Conservation (phyloP, 2,113 vertebrate genomes). For the Syrmaticus mikado region DNA sequence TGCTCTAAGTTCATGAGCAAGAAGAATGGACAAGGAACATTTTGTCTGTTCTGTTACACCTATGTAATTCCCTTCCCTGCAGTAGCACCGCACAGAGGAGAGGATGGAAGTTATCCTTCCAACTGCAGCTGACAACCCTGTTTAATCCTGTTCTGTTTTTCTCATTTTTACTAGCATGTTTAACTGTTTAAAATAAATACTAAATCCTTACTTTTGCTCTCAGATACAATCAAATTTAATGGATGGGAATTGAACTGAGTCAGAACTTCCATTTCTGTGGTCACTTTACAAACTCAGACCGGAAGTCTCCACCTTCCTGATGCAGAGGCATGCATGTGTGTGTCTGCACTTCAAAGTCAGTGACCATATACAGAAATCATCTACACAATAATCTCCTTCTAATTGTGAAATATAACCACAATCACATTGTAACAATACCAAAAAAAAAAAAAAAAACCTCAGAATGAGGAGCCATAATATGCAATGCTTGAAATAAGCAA, state of each 20-base stretch:
- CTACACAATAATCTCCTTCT: neutral
- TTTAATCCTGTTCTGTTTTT: neutral
- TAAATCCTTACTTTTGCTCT: neutral
- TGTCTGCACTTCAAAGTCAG: neutral
- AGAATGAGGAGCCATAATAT: neutral
- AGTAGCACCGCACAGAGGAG: neutral
- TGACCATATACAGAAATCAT: neutral
- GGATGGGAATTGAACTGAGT: neutral
- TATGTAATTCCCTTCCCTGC: neutral
- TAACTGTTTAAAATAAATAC: neutral
- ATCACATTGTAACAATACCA: neutral
- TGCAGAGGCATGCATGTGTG: rapidly evolving
- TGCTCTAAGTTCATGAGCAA: neutral
- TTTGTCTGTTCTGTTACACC: neutral
- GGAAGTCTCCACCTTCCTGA: neutral
- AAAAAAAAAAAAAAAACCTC: neutral
- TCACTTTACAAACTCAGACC: neutral
- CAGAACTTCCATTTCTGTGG: neutral
- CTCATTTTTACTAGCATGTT: neutral
- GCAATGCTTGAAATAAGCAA: neutral
- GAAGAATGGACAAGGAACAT: neutral
- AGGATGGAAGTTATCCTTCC: neutral
- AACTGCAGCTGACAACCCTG: neutral
- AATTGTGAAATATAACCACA: neutral
- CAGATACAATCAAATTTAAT: neutral